phyloP scores from a whole-genome alignment of 2,113 vertebrate genomes.

The Strix uralensis region DNA sequence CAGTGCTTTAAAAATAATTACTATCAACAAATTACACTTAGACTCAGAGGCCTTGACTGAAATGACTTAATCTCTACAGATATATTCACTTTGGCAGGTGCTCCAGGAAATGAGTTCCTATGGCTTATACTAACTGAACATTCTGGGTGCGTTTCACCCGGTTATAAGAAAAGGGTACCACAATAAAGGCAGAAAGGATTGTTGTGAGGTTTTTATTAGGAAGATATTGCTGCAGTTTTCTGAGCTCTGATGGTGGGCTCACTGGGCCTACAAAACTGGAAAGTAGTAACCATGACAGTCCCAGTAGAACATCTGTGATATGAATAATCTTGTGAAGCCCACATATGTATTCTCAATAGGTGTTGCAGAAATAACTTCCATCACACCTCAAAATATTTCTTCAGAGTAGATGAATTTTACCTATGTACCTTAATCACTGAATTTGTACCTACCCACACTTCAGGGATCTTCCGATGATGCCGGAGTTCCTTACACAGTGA shows the following conservation, averaged over 20 bases:
- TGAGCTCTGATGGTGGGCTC: neutral
- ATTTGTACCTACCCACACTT: neutral
- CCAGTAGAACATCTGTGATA: neutral
- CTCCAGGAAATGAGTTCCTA: neutral
- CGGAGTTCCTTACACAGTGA: neutral
- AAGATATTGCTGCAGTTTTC: neutral
- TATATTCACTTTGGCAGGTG: neutral
- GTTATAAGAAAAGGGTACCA: neutral
- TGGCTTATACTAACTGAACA: neutral
- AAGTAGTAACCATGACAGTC: neutral
- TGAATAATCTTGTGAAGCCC: neutral
- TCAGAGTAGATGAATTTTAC: neutral
- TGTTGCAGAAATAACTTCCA: neutral
- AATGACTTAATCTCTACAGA: constrained; percentile 3
- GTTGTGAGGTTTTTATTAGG: neutral
- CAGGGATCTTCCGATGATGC: neutral
- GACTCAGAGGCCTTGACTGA: neutral
- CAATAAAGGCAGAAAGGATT: neutral
- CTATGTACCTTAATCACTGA: neutral
- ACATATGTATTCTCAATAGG: neutral
- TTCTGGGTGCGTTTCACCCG: accelerated
- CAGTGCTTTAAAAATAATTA: constrained; percentile 34
- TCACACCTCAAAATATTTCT: neutral
- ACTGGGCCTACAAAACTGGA: neutral
- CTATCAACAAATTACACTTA: constrained; percentile 26